These are phyloP conservation scores for Tridacna crocea DNA, from an alignment of 2,888 invertebrate species.

Conservation along the genomic window DNA sequence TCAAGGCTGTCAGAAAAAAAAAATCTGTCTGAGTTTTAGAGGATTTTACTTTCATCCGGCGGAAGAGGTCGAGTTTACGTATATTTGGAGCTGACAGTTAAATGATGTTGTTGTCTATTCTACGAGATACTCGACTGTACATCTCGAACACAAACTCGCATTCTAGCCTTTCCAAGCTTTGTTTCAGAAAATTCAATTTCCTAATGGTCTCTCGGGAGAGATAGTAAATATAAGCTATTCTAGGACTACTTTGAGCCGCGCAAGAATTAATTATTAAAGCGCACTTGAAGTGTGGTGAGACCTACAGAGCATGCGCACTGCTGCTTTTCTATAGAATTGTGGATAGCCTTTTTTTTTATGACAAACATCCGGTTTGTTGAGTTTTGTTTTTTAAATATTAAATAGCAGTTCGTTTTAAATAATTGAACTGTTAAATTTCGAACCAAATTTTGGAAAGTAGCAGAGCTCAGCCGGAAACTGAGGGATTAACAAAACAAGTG, in stretches of 20 bases:
- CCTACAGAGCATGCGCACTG: constrained; percentile 6
- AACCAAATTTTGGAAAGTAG: too few species aligned
- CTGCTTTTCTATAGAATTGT: not conserved
- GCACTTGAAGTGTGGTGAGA: constrained; percentile 16
- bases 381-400: too few species aligned
- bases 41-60: too few species aligned
- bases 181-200: constrained; percentile 68
- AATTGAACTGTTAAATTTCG: too few species aligned
- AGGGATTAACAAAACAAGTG: too few species aligned
- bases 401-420: too few species aligned
- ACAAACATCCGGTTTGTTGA: too few species aligned
- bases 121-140: constrained; percentile 25
- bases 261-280: constrained; percentile 61
- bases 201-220: constrained; percentile 67
- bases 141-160: constrained; percentile 39
- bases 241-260: constrained; percentile 47
- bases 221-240: constrained; percentile 52
- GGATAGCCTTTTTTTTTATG: not conserved
- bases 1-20: too few species aligned
- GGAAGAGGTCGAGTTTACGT: too few species aligned
- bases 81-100: too few species aligned
- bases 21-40: too few species aligned
- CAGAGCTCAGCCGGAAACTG: too few species aligned
- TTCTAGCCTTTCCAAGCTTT: constrained; percentile 44
- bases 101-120: constrained; percentile 33